These are phyloP conservation scores for Cacoxenus indagator DNA, from an alignment of 2,888 invertebrate species.

Conservation along the genomic window DNA sequence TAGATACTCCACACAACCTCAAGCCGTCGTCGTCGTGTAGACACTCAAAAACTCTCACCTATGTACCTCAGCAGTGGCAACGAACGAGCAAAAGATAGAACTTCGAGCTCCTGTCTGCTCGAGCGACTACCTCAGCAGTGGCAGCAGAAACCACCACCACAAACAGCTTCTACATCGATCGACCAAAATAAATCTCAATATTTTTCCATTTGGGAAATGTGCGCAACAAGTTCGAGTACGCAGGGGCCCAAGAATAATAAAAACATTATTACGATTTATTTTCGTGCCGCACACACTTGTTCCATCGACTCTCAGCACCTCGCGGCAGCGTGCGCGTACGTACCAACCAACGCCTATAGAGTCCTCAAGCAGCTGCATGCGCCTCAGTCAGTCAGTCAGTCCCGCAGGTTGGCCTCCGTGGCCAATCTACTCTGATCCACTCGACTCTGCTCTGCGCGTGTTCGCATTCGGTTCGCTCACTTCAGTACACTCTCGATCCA, in stretches of 20 bases:
- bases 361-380: conserved; percentile 5
- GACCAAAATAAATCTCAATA: conserved; percentile 19
- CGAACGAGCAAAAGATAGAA: conserved; percentile 28
- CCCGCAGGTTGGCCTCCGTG: not conserved
- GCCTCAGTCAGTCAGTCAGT: not conserved
- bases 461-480: conserved; percentile 23
- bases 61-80: conserved; percentile 32
- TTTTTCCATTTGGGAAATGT: conserved; percentile 48
- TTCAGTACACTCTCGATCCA: conserved; percentile 5
- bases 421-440: no score
- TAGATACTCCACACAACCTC: conserved; percentile 52
- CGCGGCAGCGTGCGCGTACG: conserved; percentile 8
- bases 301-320: conserved; percentile 39
- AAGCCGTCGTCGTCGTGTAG: conserved; percentile 36
- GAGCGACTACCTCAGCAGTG: not conserved
- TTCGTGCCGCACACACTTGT: conserved; percentile 68
- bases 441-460: conserved; percentile 2
- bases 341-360: not conserved
- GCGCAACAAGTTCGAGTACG: conserved; percentile 6
- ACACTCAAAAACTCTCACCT: no score
- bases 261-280: conserved; percentile 64
- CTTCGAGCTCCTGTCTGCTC: no score
- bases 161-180: not conserved
- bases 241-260: conserved; percentile 38
- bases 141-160: not conserved